A percentile compares a stretch with the other conserved stretches of the same genome.
phyloP scores from a whole-genome alignment of 2,113 vertebrate species.

The Percopsis transmontana region DNA sequence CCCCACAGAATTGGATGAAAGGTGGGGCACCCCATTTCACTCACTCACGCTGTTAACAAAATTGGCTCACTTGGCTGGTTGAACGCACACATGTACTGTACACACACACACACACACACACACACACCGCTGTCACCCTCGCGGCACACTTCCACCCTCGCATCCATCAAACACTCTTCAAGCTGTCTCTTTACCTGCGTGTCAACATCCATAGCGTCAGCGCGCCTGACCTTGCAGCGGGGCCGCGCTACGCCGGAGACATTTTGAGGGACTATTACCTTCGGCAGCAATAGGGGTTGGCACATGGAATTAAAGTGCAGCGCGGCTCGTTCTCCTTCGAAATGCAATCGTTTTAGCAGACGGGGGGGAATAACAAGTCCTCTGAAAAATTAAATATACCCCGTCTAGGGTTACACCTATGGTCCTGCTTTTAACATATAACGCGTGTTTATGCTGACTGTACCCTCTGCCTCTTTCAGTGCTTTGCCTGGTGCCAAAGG shows the following conservation, averaged over 20 bases:
- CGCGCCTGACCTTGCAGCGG: background rate
- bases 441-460: background rate
- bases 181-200: constrained; percentile 15
- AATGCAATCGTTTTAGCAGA: background rate
- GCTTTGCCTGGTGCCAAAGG: constrained; percentile 24
- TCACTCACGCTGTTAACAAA: constrained; percentile 4
- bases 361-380: too few species aligned
- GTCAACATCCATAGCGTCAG: background rate
- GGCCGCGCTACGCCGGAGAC: background rate
- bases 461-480: background rate
- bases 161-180: constrained; percentile 1
- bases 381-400: too few species aligned
- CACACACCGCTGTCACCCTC: background rate
- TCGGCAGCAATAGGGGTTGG: background rate
- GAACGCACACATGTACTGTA: background rate
- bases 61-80: background rate
- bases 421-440: too few species aligned
- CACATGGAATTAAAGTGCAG: background rate
- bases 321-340: background rate
- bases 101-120: background rate
- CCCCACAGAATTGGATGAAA: background rate
- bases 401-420: too few species aligned
- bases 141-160: background rate
- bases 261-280: background rate
- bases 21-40: background rate